Evolutionary conservation across 2,113 vertebrate genomes (phyloP), one percentile per base, ranked within the genome.

Genomic region (Sturnus vulgaris): DNA sequence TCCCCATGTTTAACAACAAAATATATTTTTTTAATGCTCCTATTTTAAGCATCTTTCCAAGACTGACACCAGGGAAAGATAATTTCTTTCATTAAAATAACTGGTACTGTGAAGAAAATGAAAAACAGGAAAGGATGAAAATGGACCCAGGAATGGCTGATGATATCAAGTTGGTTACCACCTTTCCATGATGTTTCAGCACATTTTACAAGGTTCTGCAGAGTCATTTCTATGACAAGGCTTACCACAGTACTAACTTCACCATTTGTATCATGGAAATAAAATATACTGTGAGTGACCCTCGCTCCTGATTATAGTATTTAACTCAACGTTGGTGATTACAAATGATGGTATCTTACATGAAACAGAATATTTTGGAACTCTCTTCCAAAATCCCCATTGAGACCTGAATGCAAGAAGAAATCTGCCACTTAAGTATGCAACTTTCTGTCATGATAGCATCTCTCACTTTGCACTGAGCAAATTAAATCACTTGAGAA

Each of bases 401-500:
- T 27, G 69, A 96, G 90, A 92, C 19, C 53, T 94, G 80, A 68
- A 35, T 53, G 64, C 23, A 65, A 86, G 70, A 52, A 63, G 82
- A 94, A 93, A 94, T 87, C 61, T 96, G 86, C 77, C 83, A 96
- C 70, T 83, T 92, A 95, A 92, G 60, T 92, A 92, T n/a, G 66
- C 92, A 94, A 93, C 82, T 93, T 97, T 70, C 92, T 97, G 93
- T 96, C 95, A 96, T 90, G 96, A 96, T 80, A 93, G 61, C 68
- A 97, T 83, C 86, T 96, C 90, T 95, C 88, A 83, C 79, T 92
- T 85, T 50, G 88, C 96, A 96, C 93, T 16, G 50, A 96, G 70
- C 80, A 97, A 97, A 96, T 96, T 95, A 97, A 97, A 97, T 96
- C 97, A 96, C 89, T 91, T 91, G 95, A 91, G 93, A 96, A 94